Evolutionary conservation across 2,113 vertebrate species (phyloP).

Genomic region (Chaetura pelagica): DNA sequence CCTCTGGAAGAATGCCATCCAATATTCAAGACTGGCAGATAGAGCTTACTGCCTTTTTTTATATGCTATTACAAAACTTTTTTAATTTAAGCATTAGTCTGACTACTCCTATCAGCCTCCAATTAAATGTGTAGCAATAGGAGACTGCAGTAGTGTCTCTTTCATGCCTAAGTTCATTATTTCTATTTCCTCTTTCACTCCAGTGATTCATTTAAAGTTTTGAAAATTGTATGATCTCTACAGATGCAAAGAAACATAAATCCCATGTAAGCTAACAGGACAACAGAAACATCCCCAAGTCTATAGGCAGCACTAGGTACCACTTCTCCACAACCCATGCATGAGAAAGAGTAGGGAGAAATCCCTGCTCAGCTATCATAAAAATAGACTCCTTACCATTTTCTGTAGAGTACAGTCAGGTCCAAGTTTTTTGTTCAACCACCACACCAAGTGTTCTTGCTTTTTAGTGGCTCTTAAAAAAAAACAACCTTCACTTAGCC

Average conservation of each 20-base stretch:
- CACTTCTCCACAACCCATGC: not conserved
- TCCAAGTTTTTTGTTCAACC: slow-evolving; percentile 41
- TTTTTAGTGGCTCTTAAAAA: slow-evolving; percentile 9
- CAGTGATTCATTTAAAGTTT: slow-evolving; percentile 7
- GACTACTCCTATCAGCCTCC: not conserved
- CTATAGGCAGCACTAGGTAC: not conserved
- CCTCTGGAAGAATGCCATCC: slow-evolving; percentile 34
- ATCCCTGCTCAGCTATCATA: not conserved
- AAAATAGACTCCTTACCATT: slow-evolving; percentile 71
- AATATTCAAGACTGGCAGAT: slow-evolving; percentile 9
- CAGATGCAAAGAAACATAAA: not conserved
- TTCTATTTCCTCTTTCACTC: not conserved
- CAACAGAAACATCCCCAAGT: not conserved
- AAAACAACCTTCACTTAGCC: not conserved
- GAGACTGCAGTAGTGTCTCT: not conserved
- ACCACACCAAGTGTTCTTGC: slow-evolving; percentile 41
- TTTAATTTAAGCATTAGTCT: not conserved
- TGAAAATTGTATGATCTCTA: not conserved
- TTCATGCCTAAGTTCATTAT: slow-evolving; percentile 24
- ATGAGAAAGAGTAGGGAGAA: not conserved
- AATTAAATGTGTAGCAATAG: not conserved
- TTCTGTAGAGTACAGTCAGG: slow-evolving; percentile 43
- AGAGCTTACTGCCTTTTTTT: slow-evolving; percentile 24
- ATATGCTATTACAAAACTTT: slow-evolving; percentile 3
- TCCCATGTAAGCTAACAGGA: not conserved